phyloP scores from a whole-genome alignment of 1,140 invertebrate genomes.

The Drosophila elegans region DNA sequence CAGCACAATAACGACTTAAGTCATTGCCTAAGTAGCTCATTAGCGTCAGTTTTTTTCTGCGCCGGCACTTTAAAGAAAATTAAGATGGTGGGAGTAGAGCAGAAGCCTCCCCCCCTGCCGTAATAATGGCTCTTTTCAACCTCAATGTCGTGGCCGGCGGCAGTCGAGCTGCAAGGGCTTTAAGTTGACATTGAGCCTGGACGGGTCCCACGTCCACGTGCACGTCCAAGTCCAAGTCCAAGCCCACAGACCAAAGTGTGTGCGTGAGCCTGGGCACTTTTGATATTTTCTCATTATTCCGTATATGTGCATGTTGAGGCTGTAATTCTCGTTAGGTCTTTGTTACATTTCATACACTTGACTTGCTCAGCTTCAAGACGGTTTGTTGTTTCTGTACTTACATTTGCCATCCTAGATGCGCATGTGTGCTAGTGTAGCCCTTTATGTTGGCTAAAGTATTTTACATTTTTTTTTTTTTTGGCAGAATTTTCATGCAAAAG shows the following conservation, averaged over 20 bases:
- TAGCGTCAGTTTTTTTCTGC: slow-evolving; percentile 70
- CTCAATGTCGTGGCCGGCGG: slow-evolving; percentile 58
- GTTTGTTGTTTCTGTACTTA: slow-evolving; percentile 60
- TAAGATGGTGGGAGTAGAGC: slow-evolving; percentile 9
- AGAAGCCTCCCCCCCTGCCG: background rate
- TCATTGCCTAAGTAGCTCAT: slow-evolving; percentile 81
- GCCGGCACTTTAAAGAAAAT: slow-evolving; percentile 57
- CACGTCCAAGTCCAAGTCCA: slow-evolving; percentile 18
- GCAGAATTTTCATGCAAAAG: slow-evolving; percentile 59
- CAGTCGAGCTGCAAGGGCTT: slow-evolving; percentile 55
- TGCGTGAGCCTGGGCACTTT: slow-evolving; percentile 63
- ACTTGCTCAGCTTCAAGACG: slow-evolving; percentile 70
- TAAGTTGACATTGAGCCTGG: slow-evolving; percentile 76
- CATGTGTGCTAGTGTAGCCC: slow-evolving; percentile 35
- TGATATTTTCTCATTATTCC: slow-evolving; percentile 82
- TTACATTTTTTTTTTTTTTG: slow-evolving; percentile 42
- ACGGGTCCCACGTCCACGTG: slow-evolving; percentile 22
- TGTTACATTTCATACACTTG: slow-evolving; percentile 83
- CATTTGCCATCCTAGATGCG: slow-evolving; percentile 44
- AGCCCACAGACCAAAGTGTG: slow-evolving; percentile 43
- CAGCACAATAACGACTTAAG: slow-evolving; percentile 74
- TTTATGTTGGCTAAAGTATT: slow-evolving; percentile 60
- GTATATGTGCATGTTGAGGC: slow-evolving; percentile 42
- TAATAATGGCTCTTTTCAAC: slow-evolving; percentile 15
- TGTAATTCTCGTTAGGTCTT: slow-evolving; percentile 80